These are phyloP conservation scores for Polylopha cassiicola DNA, from an alignment of 2,888 invertebrate species.

Conservation along the genomic window DNA sequence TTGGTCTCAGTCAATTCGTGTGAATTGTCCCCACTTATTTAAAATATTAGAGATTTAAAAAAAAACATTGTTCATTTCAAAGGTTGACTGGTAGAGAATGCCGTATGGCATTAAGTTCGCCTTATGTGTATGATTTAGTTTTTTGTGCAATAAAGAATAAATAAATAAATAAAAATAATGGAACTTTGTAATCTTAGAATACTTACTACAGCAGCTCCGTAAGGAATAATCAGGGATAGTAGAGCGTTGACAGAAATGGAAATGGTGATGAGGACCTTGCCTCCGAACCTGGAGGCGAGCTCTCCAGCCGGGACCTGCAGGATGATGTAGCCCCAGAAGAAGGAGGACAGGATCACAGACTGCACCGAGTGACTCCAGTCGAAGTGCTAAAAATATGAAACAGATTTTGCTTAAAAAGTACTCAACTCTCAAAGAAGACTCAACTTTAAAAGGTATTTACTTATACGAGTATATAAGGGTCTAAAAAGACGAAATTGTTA, in stretches of 20 bases:
- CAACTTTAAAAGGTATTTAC: no score
- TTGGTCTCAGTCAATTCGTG: no score
- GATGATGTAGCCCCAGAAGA: slow-evolving; percentile 75
- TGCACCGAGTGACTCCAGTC: slow-evolving; percentile 59
- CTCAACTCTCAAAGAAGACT: no score
- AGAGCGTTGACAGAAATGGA: slow-evolving; percentile 40
- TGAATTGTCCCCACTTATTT: no score
- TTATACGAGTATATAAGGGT: no score
- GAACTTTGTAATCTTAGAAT: neutral
- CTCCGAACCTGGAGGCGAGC: slow-evolving; percentile 80
- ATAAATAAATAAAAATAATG: neutral
- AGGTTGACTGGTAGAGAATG: no score
- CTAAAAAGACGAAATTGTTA: no score
- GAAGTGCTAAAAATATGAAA: slow-evolving; percentile 27
- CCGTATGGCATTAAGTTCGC: no score
- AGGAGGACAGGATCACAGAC: slow-evolving; percentile 49
- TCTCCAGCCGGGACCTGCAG: slow-evolving; percentile 79
- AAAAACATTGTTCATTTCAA: no score
- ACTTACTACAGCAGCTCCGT: slow-evolving; percentile 13
- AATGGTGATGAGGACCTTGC: slow-evolving; percentile 70
- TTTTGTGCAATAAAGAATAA: no score
- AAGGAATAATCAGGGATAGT: neutral
- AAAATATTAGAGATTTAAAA: no score
- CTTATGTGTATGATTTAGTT: no score
- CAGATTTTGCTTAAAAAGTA: neutral